Evolutionary conservation across 2,888 invertebrate species (phyloP).

Genomic region (Fragum fragum): DNA sequence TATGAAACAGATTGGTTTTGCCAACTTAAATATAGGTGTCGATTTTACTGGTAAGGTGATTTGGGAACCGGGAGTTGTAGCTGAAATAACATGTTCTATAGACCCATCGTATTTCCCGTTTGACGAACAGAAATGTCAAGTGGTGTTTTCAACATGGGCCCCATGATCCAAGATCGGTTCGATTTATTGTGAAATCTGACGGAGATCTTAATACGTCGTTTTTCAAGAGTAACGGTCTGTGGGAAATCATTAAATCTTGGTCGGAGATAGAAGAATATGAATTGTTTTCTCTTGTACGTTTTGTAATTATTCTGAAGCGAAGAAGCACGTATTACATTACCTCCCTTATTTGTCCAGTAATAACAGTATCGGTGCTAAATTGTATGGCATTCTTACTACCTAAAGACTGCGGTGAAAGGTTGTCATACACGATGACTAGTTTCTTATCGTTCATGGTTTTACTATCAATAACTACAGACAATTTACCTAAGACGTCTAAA

Average conservation of each 20-base stretch:
- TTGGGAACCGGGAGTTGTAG: conserved; percentile 1
- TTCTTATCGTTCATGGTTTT: conserved; percentile 14
- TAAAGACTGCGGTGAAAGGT: neutral
- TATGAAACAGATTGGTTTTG: conserved; percentile 7
- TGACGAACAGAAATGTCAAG: conserved; percentile 3
- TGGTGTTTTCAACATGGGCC: neutral
- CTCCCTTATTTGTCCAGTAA: neutral
- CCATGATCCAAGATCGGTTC: neutral
- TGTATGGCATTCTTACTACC: neutral
- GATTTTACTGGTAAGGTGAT: neutral
- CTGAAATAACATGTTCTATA: conserved; percentile 3
- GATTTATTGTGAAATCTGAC: neutral
- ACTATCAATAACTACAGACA: neutral
- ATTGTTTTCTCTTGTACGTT: neutral
- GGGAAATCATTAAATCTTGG: neutral
- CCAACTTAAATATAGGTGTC: neutral
- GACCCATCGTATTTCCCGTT: conserved; percentile 12
- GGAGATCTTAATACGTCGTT: neutral
- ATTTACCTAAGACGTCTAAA: conserved; percentile 15
- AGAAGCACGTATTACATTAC: neutral
- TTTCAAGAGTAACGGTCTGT: neutral
- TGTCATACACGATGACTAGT: conserved; percentile 2
- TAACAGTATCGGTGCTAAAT: neutral
- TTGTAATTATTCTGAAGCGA: neutral
- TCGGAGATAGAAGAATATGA: neutral